Conservation (phyloP, 2,888 invertebrate genomes). For the Morinoia aosen region DNA sequence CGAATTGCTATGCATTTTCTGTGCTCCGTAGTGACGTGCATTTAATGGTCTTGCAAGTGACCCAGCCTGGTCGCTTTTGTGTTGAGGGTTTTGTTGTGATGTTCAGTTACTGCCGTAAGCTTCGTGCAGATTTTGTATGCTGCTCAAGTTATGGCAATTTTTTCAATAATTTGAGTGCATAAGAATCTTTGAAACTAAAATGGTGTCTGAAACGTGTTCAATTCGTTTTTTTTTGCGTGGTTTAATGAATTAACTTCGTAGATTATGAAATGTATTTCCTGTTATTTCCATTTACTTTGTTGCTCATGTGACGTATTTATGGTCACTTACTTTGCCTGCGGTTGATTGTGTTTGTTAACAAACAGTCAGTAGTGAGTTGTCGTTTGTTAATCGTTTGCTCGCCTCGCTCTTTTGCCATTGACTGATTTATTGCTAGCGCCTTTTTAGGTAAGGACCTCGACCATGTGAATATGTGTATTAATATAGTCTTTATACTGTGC, state of each 20-base stretch:
- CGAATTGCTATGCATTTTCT: neutral
- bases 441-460: neutral
- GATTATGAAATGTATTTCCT: neutral
- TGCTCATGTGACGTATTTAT: neutral
- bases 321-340: neutral
- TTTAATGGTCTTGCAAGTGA: neutral
- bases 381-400: neutral
- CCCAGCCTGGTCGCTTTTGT: neutral
- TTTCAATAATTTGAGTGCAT: too few species aligned
- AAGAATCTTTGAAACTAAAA: neutral
- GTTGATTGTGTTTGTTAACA: neutral
- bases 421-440: neutral
- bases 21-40: neutral
- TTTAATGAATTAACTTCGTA: neutral
- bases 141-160: neutral
- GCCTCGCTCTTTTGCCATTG: conserved; percentile 32
- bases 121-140: neutral
- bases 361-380: neutral
- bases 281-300: neutral
- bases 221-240: neutral
- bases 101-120: neutral
- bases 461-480: conserved; percentile 38
- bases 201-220: neutral
- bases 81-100: neutral
- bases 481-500: conserved; percentile 1